Percentiles rank a stretch among this genome's conserved stretches.
Evolutionary conservation across 2,888 invertebrate species (phyloP).

Genomic region (Colletes collaris): DNA sequence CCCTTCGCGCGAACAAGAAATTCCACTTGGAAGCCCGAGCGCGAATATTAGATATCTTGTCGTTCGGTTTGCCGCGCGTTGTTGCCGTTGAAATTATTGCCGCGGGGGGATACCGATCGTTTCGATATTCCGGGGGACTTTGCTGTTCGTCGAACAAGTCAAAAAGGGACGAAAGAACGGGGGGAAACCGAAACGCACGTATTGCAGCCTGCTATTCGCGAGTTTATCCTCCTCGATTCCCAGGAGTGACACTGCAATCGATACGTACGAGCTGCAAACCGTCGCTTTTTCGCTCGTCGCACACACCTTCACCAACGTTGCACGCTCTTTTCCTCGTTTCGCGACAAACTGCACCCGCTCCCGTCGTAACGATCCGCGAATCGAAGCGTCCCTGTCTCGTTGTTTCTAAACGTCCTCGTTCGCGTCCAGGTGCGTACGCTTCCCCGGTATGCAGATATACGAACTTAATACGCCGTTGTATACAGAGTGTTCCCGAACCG

Average conservation of each 20-base stretch:
- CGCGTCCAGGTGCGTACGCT: background rate
- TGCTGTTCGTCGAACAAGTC: slow-evolving; percentile 1
- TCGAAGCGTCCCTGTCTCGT: background rate
- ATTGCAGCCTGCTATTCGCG: slow-evolving; percentile 42
- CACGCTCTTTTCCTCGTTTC: slow-evolving; percentile 16
- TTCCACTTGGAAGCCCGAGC: slow-evolving; percentile 59
- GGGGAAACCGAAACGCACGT: slow-evolving; percentile 39
- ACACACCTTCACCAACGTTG: slow-evolving; percentile 28
- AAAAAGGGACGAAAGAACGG: slow-evolving; percentile 11
- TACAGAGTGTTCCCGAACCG: too few relatives aligned
- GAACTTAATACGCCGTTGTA: too few relatives aligned
- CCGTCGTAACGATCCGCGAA: slow-evolving; percentile 21
- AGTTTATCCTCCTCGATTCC: slow-evolving; percentile 63
- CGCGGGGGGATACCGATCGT: slow-evolving; percentile 8
- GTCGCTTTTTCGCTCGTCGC: slow-evolving; percentile 53
- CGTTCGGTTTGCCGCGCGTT: slow-evolving; percentile 31
- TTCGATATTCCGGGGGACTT: slow-evolving; percentile 2
- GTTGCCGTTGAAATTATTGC: slow-evolving; percentile 48
- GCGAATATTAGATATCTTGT: slow-evolving; percentile 68
- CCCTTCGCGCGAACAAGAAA: slow-evolving; percentile 66
- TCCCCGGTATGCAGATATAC: too few relatives aligned
- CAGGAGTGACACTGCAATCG: slow-evolving; percentile 68
- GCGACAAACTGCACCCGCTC: slow-evolving; percentile 36
- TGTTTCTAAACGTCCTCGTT: background rate
- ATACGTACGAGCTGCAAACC: slow-evolving; percentile 55